phyloP scores from a whole-genome alignment of 2,797 vertebrate species.

The Pteronotus mesoamericanus region DNA sequence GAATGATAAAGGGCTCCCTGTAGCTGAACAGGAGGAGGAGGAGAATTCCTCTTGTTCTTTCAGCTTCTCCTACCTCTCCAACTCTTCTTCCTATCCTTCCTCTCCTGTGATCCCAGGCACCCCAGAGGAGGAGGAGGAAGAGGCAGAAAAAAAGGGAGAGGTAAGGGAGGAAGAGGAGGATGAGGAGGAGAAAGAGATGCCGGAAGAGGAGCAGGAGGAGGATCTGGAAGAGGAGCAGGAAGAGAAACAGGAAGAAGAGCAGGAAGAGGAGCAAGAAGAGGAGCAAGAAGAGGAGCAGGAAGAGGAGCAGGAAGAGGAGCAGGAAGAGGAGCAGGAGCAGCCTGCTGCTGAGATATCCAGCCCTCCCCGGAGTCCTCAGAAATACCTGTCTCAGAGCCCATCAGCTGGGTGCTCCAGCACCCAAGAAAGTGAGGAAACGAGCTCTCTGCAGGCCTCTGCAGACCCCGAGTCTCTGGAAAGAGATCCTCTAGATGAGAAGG shows the following conservation, averaged over 20 bases:
- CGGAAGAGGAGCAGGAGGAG: too few species aligned
- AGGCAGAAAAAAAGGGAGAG: too few species aligned
- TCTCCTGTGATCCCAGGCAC: neutral
- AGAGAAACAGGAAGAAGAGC: neutral
- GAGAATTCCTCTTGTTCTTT: neutral
- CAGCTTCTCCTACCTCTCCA: neutral
- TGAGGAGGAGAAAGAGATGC: fast-evolving
- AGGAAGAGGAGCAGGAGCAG: neutral
- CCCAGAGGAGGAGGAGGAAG: neutral
- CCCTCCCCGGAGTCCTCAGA: neutral
- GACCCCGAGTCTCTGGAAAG: fast-evolving
- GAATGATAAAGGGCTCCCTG: neutral
- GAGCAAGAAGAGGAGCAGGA: neutral
- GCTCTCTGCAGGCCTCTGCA: fast-evolving
- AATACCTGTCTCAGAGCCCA: neutral
- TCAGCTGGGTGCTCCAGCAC: neutral
- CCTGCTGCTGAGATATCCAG: neutral
- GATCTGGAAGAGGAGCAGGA: too few species aligned
- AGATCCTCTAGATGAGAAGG: neutral
- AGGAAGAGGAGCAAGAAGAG: neutral
- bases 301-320: too few species aligned
- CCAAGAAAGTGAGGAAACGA: neutral
- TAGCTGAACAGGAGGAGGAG: neutral
- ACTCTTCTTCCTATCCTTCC: neutral
- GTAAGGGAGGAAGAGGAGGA: neutral